Evolutionary conservation across 2,888 invertebrate species (phyloP), one percentile per base, ranked within the genome.

Genomic region (Entomobrya proxima): DNA sequence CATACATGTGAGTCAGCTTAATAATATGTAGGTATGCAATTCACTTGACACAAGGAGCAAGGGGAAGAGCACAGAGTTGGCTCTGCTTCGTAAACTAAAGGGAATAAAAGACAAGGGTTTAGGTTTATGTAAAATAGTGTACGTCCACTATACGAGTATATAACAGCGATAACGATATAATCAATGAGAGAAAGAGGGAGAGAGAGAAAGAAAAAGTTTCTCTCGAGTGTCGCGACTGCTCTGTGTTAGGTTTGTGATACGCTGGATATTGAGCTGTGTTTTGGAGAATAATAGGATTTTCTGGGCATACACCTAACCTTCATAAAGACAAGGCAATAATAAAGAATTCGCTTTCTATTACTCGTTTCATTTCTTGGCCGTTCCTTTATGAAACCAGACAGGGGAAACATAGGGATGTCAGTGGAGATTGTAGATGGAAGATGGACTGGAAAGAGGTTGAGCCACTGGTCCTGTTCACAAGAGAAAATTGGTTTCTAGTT

Each of bases 171-270:
- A 35, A 61, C 4, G 32, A 32, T 61, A n/a, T 7, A 61, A 61
- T 61, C 61, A 58, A 58, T 58, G 58, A 58, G 24, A 58, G 58
- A 58, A 58, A 58, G 30, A 30, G 58, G 6, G 15, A 58, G 18
- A 50, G 32, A 55, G 13, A 55, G 18, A 30, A 32, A 15, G 15
- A 58, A 13, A 50, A 58, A 55, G 13, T 24, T n/a, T 18, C 27
- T 55, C 58, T 58, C 30, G 30, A 9, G 61, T 35, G 61, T 32
- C 35, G 61, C 61, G 32, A 61, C 61, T 61, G 61, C 61, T 61
- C 61, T 32, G 61, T 61, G 58, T n/a, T 32, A 1, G 30, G 15
- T 30, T n/a, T 3, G 58, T n/a, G 32, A 58, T 58, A 32, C 15
- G 5, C n/a, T 55, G 2, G 15, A 61, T 52, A n/a, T 3, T 52